Evolutionary conservation across 2,797 vertebrate genomes (phyloP).

Genomic region (Rhinella marina): DNA sequence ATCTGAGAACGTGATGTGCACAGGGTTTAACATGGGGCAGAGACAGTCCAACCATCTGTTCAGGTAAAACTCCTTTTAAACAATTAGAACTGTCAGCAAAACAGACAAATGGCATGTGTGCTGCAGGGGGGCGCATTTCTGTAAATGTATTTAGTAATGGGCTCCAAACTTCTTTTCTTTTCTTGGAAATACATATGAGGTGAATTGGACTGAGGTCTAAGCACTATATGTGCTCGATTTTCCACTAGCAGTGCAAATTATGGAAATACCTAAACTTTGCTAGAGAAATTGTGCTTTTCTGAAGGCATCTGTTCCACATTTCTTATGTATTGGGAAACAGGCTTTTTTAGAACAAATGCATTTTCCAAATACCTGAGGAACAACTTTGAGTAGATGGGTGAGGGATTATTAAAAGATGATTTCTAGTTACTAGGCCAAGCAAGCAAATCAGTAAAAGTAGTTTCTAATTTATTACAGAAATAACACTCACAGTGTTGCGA

Average conservation of each 20-base stretch:
- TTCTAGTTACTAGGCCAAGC: constrained; percentile 3
- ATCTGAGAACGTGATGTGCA: neutral
- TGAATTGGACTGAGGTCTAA: neutral
- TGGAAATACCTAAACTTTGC: neutral
- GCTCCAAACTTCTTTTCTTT: neutral
- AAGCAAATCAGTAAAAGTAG: neutral
- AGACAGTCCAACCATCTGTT: neutral
- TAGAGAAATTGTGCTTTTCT: constrained; percentile 1
- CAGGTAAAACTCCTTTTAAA: neutral
- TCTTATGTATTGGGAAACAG: neutral
- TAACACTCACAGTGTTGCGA: neutral
- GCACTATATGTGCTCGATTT: neutral
- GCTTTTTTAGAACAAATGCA: neutral
- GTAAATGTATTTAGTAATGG: neutral
- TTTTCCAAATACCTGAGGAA: constrained; percentile 1
- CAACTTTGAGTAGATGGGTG: neutral
- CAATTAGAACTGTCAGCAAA: neutral
- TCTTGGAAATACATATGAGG: neutral
- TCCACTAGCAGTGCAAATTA: neutral
- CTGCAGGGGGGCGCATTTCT: neutral
- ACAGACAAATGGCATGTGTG: neutral
- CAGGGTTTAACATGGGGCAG: neutral
- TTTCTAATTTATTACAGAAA: constrained; percentile 4
- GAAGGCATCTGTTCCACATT: constrained; percentile 29
- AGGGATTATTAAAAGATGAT: constrained; percentile 8